Conservation (phyloP, 1,140 invertebrate genomes). For the Bombus impatiens region DNA sequence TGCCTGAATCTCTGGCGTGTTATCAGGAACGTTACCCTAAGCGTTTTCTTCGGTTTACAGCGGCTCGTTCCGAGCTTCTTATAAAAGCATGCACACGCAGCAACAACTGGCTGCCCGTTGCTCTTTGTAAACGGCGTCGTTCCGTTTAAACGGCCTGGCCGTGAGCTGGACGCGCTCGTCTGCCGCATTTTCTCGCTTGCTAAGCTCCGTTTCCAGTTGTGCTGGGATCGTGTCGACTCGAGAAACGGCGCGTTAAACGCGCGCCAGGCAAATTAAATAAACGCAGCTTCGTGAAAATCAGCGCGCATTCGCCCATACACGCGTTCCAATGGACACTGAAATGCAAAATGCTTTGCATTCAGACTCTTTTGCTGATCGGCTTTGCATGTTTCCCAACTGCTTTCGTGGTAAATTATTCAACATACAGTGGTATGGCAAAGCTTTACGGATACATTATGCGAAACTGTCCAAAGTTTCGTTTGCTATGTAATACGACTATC, state of each 20-base stretch:
- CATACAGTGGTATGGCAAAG: too few species aligned
- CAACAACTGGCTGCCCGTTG: not conserved
- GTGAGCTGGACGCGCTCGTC: slow-evolving; percentile 14
- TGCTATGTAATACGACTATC: too few species aligned
- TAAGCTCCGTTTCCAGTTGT: not conserved
- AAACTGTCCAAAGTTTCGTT: too few species aligned
- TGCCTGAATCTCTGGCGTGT: not conserved
- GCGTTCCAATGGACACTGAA: too few species aligned
- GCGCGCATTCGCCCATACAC: not conserved
- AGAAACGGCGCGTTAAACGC: not conserved
- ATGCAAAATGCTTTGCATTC: too few species aligned
- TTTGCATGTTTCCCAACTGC: too few species aligned
- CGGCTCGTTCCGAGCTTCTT: slow-evolving; percentile 18
- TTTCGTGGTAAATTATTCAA: too few species aligned
- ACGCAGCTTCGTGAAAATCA: not conserved
- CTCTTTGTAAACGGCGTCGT: slow-evolving; percentile 31
- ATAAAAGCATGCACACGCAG: slow-evolving; percentile 43
- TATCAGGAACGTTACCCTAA: not conserved
- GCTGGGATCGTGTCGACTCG: too few species aligned
- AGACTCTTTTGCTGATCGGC: too few species aligned
- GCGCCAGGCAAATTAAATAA: not conserved
- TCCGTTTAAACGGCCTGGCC: slow-evolving; percentile 12
- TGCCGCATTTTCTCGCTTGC: not conserved
- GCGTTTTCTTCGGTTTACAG: slow-evolving; percentile 36
- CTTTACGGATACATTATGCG: too few species aligned